phyloP scores from a whole-genome alignment of 1,140 invertebrate genomes.

The Nephotettix cincticeps region DNA sequence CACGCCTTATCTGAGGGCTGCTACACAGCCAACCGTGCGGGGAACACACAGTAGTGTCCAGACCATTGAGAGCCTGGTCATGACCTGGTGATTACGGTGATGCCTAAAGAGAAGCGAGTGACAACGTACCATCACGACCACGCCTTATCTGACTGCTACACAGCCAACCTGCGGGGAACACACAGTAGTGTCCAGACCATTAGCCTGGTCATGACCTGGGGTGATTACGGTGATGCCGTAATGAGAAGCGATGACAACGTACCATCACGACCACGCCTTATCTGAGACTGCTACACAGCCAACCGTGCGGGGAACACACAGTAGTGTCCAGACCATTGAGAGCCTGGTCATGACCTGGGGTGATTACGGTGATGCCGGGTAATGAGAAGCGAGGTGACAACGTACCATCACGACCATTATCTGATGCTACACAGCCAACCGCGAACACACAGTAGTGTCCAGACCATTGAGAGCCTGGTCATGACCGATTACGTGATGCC shows the following conservation, averaged over 20 bases:
- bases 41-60: no score
- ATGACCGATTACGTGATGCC: neutral
- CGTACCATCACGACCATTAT: neutral
- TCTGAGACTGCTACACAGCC: no score
- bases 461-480: neutral
- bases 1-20: neutral
- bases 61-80: neutral
- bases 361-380: neutral
- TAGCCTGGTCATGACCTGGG: neutral
- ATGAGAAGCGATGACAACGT: conserved; percentile 3
- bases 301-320: no score
- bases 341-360: neutral
- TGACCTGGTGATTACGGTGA: neutral
- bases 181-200: no score
- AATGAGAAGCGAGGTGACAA: conserved; percentile 2
- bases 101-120: neutral
- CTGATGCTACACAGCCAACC: no score
- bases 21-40: no score
- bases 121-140: neutral
- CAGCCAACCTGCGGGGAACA: no score
- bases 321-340: neutral
- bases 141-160: neutral
- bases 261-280: neutral
- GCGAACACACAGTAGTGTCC: no score
- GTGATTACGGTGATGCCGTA: neutral